Evolutionary conservation across 2,888 invertebrate species (phyloP), one percentile per base, ranked within the genome.

Genomic region (Catocala sponsa): DNA sequence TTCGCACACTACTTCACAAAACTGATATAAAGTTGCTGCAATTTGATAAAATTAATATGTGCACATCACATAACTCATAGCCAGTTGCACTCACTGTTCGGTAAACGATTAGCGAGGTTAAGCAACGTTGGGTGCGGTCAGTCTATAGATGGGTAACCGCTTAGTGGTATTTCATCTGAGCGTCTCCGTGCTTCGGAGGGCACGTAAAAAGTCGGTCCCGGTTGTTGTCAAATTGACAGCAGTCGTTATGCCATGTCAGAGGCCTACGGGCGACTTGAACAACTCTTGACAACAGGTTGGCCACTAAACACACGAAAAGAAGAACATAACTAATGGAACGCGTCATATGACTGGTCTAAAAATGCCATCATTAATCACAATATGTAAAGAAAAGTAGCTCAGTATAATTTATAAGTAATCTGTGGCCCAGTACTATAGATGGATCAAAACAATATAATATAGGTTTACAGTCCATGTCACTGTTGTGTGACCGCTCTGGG

Each of bases 401-500:
- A n/a, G 44, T 44, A 38, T 38, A 38, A 38, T 7, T 0, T 6
- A 12, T 46, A 46, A 46, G 15, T 15, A 15, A 46, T 46, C 2
- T 13, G 10, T 44, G 44, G 44, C 6, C 12, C 15, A 46, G 5
- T 15, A 44, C 9, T 46, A 15, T 15, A 15, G 7, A 13, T 9
- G 2, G 13, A 1, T 6, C 9, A 15, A 35, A 33, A 50, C 50
- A 50, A 41, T 38, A 38, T 38, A 38, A 48, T 49, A 58, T 54
- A 54, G 43, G 25, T 67, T 63, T 55, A 63, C 50, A 65, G 59
- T 44, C 60, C 66, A 65, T 64, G 68, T 59, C 52, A 55, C 38
- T 63, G 66, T 56, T 59, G 66, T 65, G 55, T 63, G 72, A 59
- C 63, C 66, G 65, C 67, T 49, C 44, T 62, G 65, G 66, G 75